phyloP scores from a whole-genome alignment of 2,113 vertebrate genomes.

The Grus americana region DNA sequence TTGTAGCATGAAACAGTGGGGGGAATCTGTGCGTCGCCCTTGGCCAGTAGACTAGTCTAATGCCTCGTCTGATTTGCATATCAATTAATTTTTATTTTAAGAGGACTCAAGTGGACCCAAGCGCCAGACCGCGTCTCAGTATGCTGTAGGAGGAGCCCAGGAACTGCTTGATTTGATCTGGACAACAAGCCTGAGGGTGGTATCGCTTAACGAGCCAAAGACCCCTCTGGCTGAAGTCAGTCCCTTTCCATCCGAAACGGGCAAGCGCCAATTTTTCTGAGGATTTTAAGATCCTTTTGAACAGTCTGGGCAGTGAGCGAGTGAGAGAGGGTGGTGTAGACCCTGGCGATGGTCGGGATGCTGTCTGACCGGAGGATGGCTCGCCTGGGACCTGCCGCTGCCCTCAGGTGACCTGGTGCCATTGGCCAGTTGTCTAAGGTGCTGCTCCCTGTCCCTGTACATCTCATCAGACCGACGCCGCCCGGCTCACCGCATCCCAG shows the following conservation, averaged over 20 bases:
- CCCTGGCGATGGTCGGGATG: background rate
- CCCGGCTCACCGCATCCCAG: fast-evolving
- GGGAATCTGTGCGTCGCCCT: background rate
- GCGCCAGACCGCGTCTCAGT: background rate
- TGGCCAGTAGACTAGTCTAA: background rate
- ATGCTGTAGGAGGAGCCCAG: background rate
- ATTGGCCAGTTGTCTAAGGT: background rate
- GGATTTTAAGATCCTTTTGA: background rate
- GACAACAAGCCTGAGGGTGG: background rate
- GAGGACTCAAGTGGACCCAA: slow-evolving; percentile 1
- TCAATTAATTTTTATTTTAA: slow-evolving; percentile 40
- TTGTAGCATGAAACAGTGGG: background rate
- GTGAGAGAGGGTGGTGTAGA: background rate
- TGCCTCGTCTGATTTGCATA: slow-evolving; percentile 12
- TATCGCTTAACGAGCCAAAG: background rate
- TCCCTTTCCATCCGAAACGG: background rate
- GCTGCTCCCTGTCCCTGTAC: fast-evolving
- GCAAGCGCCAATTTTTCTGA: background rate
- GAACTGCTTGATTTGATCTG: background rate
- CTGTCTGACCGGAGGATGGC: background rate
- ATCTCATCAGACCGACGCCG: fast-evolving
- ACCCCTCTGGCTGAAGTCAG: background rate
- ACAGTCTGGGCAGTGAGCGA: background rate
- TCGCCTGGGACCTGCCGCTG: background rate
- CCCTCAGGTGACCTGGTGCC: fast-evolving